Base-by-base conservation (phyloP, 2,113 vertebrate genomes). In the Elaphurus davidianus region DNA sequence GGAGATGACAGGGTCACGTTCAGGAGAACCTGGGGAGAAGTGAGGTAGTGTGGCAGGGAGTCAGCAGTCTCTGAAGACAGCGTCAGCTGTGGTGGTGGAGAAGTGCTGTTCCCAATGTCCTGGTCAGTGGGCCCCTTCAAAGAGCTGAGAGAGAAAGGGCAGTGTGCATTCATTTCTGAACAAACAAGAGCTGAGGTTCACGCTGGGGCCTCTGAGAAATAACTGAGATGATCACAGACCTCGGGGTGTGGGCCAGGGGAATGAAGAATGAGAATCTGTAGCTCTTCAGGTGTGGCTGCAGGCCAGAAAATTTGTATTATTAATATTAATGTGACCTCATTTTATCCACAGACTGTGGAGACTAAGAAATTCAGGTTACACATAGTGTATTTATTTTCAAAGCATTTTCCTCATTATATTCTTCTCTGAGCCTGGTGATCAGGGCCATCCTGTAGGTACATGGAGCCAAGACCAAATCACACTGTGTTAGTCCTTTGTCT, bases 261-360 rank as follows among this genome's bases (percentile, higher is more conserved):
- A 78, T 84, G 55, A 96, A 76, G 62, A 79, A 92, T 94, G 50
- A 91, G 55, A 91, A 91, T 92, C 36, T 91, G 47, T 28, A 76
- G 60, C 57, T 95, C 52, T 93, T 88, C 76, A 82, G 85, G 88
- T 94, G 17, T 55, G 90, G 67, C 85, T 96, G 36, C 25, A 57
- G 82, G 23, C 76, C 81, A 96, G 84, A 30, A 91, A 86, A 40
- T 57, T 36, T 76, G 84, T 43, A 93, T 97, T 90, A 91, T 97
- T 94, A 95, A 97, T 98, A 96, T 97, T 97, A 94, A 98, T 95
- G 60, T 91, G 88, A 96, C 88, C 88, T 94, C 45, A 79, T 98
- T 97, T 97, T 95, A 98, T 60, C 94, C 86, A 92, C 33, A 95
- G 45, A 82, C 43, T 98, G 86, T 86, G 96, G 97, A 98, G 67